Evolutionary conservation across 2,888 invertebrate genomes (phyloP).

Genomic region (Taphrorychus bicolor): DNA sequence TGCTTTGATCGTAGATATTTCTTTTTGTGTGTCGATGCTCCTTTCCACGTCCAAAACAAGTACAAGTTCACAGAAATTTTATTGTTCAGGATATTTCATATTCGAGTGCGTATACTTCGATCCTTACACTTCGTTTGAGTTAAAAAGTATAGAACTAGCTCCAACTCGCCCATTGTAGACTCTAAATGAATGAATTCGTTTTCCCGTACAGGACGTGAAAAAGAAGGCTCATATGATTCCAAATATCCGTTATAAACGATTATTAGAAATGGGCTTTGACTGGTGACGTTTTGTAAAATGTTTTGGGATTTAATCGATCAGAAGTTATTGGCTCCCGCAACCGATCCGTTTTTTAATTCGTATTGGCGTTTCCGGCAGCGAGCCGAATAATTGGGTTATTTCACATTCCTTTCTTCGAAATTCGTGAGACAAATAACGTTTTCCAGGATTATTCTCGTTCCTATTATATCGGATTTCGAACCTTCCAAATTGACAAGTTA

Average conservation of each 20-base stretch:
- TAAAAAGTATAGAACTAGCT: no score
- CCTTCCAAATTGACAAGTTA: neutral
- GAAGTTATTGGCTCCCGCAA: conserved; percentile 20
- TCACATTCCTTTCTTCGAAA: neutral
- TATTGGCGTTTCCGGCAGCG: neutral
- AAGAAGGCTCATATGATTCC: neutral
- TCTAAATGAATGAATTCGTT: no score
- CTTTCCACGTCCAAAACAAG: no score
- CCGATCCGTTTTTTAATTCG: neutral
- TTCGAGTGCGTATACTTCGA: no score
- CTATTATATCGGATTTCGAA: neutral
- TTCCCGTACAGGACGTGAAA: neutral
- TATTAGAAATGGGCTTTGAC: conserved; percentile 24
- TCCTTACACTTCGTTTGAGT: no score
- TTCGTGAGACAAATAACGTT: neutral
- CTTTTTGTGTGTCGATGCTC: no score
- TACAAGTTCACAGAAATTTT: no score
- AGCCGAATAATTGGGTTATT: neutral
- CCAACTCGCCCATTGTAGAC: no score
- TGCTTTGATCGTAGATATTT: no score
- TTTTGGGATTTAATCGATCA: conserved; percentile 30
- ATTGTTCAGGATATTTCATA: no score
- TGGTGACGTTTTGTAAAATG: conserved; percentile 27
- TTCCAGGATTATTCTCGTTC: neutral
- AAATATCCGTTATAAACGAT: conserved; percentile 10